Conservation (phyloP, 2,888 invertebrate species). For the Drosophila mimica region DNA sequence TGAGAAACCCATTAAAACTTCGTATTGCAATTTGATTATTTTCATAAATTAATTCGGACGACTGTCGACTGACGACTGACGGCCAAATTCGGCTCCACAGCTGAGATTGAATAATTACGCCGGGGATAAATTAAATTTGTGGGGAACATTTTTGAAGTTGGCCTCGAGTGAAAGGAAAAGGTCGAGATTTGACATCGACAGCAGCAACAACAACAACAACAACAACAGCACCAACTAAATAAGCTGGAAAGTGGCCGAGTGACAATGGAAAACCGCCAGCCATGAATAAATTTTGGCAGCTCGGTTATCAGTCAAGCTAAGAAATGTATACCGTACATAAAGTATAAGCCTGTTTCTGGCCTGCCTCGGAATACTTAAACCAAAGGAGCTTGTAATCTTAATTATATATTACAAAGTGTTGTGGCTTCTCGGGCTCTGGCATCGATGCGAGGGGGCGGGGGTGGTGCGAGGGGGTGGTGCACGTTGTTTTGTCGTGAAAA, state of each 20-base stretch:
- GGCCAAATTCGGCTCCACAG: slow-evolving; percentile 19
- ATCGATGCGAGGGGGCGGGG: background rate
- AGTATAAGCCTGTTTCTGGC: slow-evolving; percentile 55
- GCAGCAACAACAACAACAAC: slow-evolving; percentile 14
- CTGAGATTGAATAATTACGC: slow-evolving; percentile 70
- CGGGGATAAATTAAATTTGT: slow-evolving; percentile 58
- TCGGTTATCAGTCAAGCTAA: slow-evolving; percentile 77
- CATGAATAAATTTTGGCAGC: slow-evolving; percentile 74
- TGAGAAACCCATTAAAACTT: slow-evolving; percentile 22
- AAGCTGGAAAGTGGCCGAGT: slow-evolving; percentile 53
- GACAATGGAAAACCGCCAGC: slow-evolving; percentile 40
- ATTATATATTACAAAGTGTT: slow-evolving; percentile 80
- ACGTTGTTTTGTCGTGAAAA: slow-evolving; percentile 57
- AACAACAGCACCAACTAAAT: slow-evolving; percentile 43
- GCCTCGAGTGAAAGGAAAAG: slow-evolving; percentile 28
- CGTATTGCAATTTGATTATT: slow-evolving; percentile 15
- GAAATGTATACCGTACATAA: slow-evolving; percentile 59
- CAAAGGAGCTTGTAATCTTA: slow-evolving; percentile 78
- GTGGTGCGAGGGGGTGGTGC: background rate
- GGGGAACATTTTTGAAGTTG: background rate
- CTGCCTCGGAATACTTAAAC: slow-evolving; percentile 58
- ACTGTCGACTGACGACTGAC: slow-evolving; percentile 4
- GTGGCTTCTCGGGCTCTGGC: slow-evolving; percentile 31
- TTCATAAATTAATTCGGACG: slow-evolving; percentile 9
- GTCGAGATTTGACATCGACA: slow-evolving; percentile 54